Percentiles rank a stretch among this genome's conserved stretches.
These are phyloP conservation scores for Gopherus flavomarginatus DNA, from an alignment of 2,113 vertebrate species.

Conservation along the genomic window DNA sequence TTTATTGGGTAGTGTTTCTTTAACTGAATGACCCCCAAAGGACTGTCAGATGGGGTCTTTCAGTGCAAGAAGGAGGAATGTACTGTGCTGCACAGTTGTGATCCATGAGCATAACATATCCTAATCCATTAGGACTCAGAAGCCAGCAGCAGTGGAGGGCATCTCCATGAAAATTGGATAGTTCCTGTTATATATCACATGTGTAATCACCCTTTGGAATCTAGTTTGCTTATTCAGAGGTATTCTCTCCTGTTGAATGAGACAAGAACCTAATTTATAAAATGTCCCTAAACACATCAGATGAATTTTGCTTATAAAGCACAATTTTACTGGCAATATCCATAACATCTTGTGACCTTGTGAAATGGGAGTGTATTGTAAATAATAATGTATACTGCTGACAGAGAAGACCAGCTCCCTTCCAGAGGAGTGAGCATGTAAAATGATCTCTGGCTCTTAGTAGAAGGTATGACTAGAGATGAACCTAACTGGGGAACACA, in stretches of 20 bases:
- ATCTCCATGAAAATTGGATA: not conserved
- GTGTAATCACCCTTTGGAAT: not conserved
- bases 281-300: not conserved
- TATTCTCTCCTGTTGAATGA: not conserved
- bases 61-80: not conserved
- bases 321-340: not conserved
- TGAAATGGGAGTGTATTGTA: not conserved
- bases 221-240: not conserved
- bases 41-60: not conserved
- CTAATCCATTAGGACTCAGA: not conserved
- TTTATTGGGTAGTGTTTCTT: not conserved
- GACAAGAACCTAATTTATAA: not conserved
- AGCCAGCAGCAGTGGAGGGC: not conserved
- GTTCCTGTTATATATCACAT: not conserved
- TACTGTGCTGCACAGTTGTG: not conserved
- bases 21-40: not conserved
- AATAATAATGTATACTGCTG: not conserved
- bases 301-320: not conserved
- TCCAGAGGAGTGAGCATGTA: not conserved
- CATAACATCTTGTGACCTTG: not conserved
- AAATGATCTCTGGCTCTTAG: not conserved
- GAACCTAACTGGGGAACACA: not conserved
- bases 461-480: not conserved
- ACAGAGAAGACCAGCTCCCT: not conserved
- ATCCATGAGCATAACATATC: not conserved